Evolutionary conservation across 1,140 invertebrate genomes (phyloP).

Genomic region (Rhagoletis pomonella): DNA sequence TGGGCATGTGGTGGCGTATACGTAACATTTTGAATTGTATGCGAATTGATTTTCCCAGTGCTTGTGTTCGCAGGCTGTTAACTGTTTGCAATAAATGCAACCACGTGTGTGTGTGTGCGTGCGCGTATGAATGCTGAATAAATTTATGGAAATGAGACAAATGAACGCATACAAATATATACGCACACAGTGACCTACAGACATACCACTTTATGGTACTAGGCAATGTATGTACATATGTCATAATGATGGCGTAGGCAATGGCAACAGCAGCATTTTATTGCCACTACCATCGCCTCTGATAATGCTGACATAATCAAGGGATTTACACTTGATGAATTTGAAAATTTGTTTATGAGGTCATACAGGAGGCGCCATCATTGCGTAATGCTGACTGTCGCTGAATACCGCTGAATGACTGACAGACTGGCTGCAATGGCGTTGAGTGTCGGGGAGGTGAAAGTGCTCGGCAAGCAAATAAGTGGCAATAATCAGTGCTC

Average conservation of each 20-base stretch:
- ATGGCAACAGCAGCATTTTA: background rate
- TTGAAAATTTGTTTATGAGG: conserved; percentile 32
- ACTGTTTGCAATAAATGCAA: background rate
- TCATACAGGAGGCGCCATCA: background rate
- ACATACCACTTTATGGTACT: too few relatives aligned
- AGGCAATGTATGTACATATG: too few relatives aligned
- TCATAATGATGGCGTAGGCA: background rate
- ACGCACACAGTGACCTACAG: too few relatives aligned
- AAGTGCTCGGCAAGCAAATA: too few relatives aligned
- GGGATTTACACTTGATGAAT: conserved; percentile 47
- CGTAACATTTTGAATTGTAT: background rate
- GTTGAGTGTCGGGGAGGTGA: background rate
- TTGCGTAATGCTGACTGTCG: background rate
- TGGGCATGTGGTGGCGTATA: background rate
- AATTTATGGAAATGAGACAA: background rate
- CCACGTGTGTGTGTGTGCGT: background rate
- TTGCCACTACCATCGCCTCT: background rate
- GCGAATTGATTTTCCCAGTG: background rate
- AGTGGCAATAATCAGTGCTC: too few relatives aligned
- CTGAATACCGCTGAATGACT: background rate
- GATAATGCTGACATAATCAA: conserved; percentile 45
- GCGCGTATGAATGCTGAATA: background rate
- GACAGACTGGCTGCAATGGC: background rate
- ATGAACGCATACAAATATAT: background rate
- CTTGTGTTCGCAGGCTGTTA: background rate